These are phyloP conservation scores for Cladopsammia gracilis DNA, from an alignment of 64 coral and sea anemone genomes.

Conservation along the genomic window DNA sequence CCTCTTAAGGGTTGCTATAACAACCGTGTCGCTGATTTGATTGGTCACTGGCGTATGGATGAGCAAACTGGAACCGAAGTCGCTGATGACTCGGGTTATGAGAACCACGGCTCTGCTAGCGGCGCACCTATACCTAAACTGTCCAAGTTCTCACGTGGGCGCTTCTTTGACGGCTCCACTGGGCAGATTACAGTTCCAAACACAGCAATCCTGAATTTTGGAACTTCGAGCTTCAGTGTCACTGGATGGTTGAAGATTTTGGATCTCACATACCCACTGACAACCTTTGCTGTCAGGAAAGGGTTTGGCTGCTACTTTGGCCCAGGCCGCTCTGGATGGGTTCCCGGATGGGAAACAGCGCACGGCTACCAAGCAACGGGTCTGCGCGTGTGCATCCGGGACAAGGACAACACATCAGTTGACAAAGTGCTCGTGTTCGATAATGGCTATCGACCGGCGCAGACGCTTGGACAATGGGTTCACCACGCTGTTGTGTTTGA, in stretches of 20 bases:
- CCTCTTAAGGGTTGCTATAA: slow-evolving; percentile 7
- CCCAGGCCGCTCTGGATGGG: neutral
- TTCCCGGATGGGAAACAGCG: slow-evolving; percentile 28
- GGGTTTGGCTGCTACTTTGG: slow-evolving; percentile 26
- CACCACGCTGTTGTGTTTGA: too few relatives aligned
- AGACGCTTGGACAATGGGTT: neutral
- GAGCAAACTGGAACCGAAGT: slow-evolving; percentile 66
- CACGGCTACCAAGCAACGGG: slow-evolving; percentile 28
- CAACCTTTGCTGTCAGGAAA: slow-evolving; percentile 42
- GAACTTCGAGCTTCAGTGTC: slow-evolving; percentile 59
- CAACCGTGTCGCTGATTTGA: slow-evolving; percentile 1
- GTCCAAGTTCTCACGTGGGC: slow-evolving; percentile 73
- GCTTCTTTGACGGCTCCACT: slow-evolving; percentile 39
- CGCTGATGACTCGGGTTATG: slow-evolving; percentile 81
- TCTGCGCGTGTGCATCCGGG: slow-evolving; percentile 44
- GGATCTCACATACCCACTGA: slow-evolving; percentile 12
- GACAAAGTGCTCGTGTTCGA: neutral
- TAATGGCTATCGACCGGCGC: slow-evolving; percentile 11
- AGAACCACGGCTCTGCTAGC: slow-evolving; percentile 60
- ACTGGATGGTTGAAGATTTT: slow-evolving; percentile 71
- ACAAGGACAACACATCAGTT: neutral
- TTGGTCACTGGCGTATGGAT: slow-evolving; percentile 86
- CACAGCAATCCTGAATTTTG: slow-evolving; percentile 63
- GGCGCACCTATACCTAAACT: slow-evolving; percentile 5
- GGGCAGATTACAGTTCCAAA: slow-evolving; percentile 21